Evolutionary conservation across 2,888 invertebrate species (phyloP).

Genomic region (Hypercompe scribonia): DNA sequence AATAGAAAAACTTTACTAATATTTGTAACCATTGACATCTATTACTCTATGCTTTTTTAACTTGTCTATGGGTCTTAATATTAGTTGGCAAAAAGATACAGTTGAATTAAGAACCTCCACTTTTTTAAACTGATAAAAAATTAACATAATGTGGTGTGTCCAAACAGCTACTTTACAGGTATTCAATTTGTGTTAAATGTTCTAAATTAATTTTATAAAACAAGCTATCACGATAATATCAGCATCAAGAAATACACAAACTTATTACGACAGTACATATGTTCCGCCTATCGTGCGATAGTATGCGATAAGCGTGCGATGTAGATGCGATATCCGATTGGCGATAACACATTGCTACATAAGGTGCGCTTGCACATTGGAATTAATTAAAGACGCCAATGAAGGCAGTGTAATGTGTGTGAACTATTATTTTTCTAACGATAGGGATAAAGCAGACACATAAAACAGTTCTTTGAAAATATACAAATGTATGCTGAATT

Average conservation of each 20-base stretch:
- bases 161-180: too few species aligned
- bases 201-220: not conserved
- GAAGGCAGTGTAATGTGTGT: slow-evolving; percentile 23
- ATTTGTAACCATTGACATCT: too few species aligned
- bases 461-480: not conserved
- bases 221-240: not conserved
- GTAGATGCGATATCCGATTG: slow-evolving; percentile 38
- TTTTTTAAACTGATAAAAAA: too few species aligned
- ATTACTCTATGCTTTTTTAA: too few species aligned
- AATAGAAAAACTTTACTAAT: too few species aligned
- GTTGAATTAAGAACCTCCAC: too few species aligned
- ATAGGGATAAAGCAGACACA: not conserved
- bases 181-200: not conserved
- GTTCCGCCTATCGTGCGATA: slow-evolving; percentile 36
- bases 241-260: slow-evolving; percentile 8
- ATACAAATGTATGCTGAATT: too few species aligned
- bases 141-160: too few species aligned
- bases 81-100: too few species aligned
- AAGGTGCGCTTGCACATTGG: slow-evolving; percentile 26
- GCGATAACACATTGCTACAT: slow-evolving; percentile 11
- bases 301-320: slow-evolving; percentile 47
- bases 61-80: too few species aligned
- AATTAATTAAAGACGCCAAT: slow-evolving; percentile 52
- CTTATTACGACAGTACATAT: slow-evolving; percentile 16
- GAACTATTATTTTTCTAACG: slow-evolving; percentile 11